These are phyloP conservation scores for Limonius californicus DNA, from an alignment of 1,140 invertebrate genomes.

Conservation along the genomic window DNA sequence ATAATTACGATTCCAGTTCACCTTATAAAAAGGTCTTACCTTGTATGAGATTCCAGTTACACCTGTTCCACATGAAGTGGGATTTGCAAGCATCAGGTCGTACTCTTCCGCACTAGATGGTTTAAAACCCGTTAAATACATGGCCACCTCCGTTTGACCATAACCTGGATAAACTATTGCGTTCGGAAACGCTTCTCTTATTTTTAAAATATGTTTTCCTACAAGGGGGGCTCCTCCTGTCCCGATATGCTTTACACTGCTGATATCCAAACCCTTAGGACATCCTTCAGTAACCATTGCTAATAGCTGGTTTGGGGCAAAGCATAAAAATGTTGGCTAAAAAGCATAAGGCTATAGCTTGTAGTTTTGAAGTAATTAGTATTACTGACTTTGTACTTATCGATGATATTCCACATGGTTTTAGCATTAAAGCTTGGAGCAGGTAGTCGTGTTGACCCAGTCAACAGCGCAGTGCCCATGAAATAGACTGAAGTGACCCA, in stretches of 20 bases:
- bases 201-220: slow-evolving; percentile 20
- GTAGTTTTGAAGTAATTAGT: neutral
- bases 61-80: slow-evolving; percentile 32
- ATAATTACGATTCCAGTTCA: neutral
- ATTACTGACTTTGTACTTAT: neutral
- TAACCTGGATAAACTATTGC: slow-evolving; percentile 34
- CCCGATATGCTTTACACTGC: slow-evolving; percentile 25
- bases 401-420: neutral
- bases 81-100: slow-evolving; percentile 31
- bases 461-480: neutral
- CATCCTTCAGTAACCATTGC: neutral
- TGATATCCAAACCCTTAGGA: slow-evolving; percentile 38
- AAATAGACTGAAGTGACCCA: neutral
- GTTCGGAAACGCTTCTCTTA: slow-evolving; percentile 40
- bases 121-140: slow-evolving; percentile 32
- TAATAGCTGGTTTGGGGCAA: neutral
- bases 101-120: slow-evolving; percentile 28
- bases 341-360: neutral
- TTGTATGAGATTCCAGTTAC: slow-evolving; percentile 35
- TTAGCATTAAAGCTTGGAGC: neutral
- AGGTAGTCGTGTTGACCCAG: neutral
- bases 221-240: slow-evolving; percentile 34
- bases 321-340: neutral
- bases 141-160: slow-evolving; percentile 39
- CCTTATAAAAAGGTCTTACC: slow-evolving; percentile 23